Evolutionary conservation across 2,113 vertebrate species (phyloP).

Genomic region (Toxotes jaculatrix): DNA sequence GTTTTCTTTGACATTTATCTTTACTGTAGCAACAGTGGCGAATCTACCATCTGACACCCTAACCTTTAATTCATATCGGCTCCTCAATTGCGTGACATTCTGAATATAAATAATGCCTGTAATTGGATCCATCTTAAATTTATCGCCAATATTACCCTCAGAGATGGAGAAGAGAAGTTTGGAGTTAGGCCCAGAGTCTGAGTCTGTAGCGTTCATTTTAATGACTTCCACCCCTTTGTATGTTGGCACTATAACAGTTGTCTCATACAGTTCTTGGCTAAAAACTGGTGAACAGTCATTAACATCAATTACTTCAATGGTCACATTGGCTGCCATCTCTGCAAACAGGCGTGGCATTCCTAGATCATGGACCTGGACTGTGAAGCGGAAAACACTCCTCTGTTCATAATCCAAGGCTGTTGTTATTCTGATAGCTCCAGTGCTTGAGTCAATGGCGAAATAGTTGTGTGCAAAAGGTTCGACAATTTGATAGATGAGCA

Average conservation of each 20-base stretch:
- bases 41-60: slow-evolving; percentile 95
- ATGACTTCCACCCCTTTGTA: slow-evolving; percentile 93
- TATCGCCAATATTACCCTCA: slow-evolving; percentile 97
- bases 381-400: slow-evolving; percentile 90
- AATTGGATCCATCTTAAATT: slow-evolving; percentile 89
- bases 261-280: slow-evolving; percentile 88
- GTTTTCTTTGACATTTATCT: slow-evolving; percentile 94
- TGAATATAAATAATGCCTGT: slow-evolving; percentile 90
- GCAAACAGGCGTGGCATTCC: slow-evolving; percentile 92
- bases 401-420: slow-evolving; percentile 92
- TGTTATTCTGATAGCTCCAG: slow-evolving; percentile 92
- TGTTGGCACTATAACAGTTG: slow-evolving; percentile 90
- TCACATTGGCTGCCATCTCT: slow-evolving; percentile 93
- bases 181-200: slow-evolving; percentile 90
- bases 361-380: slow-evolving; percentile 95
- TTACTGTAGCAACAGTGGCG: slow-evolving; percentile 88
- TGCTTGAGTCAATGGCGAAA: slow-evolving; percentile 95
- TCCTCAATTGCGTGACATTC: slow-evolving; percentile 93
- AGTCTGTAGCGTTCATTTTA: slow-evolving; percentile 90
- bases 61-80: slow-evolving; percentile 93
- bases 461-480: slow-evolving; percentile 93
- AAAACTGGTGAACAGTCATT: slow-evolving; percentile 96
- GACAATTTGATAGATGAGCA: slow-evolving; percentile 96
- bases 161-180: slow-evolving; percentile 93
- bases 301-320: slow-evolving; percentile 92